These are phyloP conservation scores for Halotydeus destructor DNA, from an alignment of 1,140 invertebrate genomes.

Conservation along the genomic window DNA sequence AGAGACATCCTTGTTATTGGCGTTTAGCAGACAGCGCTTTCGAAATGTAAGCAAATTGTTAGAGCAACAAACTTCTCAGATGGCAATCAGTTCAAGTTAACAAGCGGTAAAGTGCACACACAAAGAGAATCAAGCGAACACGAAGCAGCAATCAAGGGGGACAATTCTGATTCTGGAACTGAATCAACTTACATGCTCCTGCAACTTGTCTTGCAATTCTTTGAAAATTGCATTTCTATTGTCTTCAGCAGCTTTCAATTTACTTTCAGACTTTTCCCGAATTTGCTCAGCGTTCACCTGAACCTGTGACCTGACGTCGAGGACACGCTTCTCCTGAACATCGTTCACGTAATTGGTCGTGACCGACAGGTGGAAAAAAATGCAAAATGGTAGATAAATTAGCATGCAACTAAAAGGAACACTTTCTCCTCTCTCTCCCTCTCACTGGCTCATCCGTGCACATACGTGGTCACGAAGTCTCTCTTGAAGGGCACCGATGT, in stretches of 20 bases:
- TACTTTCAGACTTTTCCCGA: conserved; percentile 55
- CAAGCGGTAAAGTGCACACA: no score
- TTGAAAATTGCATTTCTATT: conserved; percentile 69
- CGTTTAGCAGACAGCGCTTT: no score
- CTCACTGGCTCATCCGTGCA: conserved; percentile 20
- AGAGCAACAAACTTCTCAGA: no score
- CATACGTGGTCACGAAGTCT: conserved; percentile 70
- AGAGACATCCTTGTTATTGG: no score
- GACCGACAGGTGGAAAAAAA: no score
- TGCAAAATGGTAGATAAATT: not conserved
- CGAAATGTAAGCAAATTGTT: no score
- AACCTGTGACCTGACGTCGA: conserved; percentile 52
- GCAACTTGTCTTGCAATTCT: conserved; percentile 63
- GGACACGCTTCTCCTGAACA: conserved; percentile 31
- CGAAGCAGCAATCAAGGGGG: no score
- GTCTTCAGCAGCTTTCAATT: conserved; percentile 53
- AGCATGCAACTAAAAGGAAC: not conserved
- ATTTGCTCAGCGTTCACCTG: conserved; percentile 53
- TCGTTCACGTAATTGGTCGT: no score
- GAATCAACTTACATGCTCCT: conserved; percentile 60
- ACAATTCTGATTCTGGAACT: no score
- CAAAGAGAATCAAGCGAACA: no score
- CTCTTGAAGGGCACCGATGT: conserved; percentile 65
- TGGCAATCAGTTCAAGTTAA: no score
- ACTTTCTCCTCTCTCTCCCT: no score